Evolutionary conservation across 1,140 invertebrate genomes (phyloP).

Genomic region (Grapholita molesta): DNA sequence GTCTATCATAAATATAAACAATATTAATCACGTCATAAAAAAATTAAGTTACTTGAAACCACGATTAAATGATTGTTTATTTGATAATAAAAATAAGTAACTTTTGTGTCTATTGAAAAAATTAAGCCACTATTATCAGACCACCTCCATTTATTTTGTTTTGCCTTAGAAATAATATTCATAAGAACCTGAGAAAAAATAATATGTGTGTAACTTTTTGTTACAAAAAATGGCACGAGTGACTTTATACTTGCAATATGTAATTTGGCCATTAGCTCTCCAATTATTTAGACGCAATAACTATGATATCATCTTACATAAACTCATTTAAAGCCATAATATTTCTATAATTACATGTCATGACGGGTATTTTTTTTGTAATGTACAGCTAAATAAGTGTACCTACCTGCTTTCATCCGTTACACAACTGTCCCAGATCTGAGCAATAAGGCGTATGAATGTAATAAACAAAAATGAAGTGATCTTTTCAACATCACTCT

Average conservation of each 20-base stretch:
- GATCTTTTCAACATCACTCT: neutral
- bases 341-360: constrained; percentile 6
- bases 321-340: neutral
- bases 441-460: neutral
- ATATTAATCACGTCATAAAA: too few relatives aligned
- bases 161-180: too few relatives aligned
- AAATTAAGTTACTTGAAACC: too few relatives aligned
- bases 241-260: neutral
- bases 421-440: neutral
- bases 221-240: neutral
- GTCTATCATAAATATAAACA: too few relatives aligned
- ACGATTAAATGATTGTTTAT: too few relatives aligned
- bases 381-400: neutral
- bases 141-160: too few relatives aligned
- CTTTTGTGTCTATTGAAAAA: too few relatives aligned
- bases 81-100: too few relatives aligned
- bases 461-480: neutral
- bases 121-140: too few relatives aligned
- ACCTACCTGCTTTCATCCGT: constrained; percentile 6
- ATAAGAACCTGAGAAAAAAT: too few relatives aligned
- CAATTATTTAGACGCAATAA: neutral
- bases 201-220: too few relatives aligned
- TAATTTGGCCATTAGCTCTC: neutral
- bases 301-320: constrained; percentile 8
- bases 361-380: constrained; percentile 11